A percentile compares a stretch with the other conserved stretches of the same genome.
Conservation (phyloP, 2,113 vertebrate genomes). For the Indicator maculatus region DNA sequence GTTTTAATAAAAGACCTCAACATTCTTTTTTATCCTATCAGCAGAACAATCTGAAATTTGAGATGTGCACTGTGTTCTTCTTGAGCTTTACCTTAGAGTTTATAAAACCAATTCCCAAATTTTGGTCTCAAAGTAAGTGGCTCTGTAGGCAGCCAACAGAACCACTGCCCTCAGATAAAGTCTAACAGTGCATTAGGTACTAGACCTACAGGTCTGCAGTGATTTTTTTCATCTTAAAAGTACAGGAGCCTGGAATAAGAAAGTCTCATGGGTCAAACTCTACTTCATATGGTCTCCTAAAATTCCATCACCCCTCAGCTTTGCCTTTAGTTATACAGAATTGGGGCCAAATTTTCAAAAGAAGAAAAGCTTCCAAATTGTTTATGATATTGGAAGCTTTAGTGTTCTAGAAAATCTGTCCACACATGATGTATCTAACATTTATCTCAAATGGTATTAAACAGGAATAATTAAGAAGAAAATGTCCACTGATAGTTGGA, state of each 20-base stretch:
- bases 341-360: neutral
- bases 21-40: neutral
- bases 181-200: neutral
- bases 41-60: neutral
- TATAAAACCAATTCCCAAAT: neutral
- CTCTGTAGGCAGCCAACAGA: neutral
- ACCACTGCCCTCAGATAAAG: neutral
- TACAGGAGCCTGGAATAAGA: neutral
- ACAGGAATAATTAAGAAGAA: constrained; percentile 6
- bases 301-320: neutral
- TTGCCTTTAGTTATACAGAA: neutral
- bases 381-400: neutral
- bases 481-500: neutral
- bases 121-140: neutral
- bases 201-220: neutral
- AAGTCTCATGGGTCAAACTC: neutral
- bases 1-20: neutral
- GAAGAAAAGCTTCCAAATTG: neutral
- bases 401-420: neutral
- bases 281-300: neutral
- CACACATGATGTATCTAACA: neutral
- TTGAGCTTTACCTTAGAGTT: neutral
- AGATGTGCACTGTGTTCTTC: neutral
- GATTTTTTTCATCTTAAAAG: neutral
- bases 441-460: neutral